Base-by-base conservation (phyloP, 2,888 invertebrate species). In the Agrotis exclamationis region DNA sequence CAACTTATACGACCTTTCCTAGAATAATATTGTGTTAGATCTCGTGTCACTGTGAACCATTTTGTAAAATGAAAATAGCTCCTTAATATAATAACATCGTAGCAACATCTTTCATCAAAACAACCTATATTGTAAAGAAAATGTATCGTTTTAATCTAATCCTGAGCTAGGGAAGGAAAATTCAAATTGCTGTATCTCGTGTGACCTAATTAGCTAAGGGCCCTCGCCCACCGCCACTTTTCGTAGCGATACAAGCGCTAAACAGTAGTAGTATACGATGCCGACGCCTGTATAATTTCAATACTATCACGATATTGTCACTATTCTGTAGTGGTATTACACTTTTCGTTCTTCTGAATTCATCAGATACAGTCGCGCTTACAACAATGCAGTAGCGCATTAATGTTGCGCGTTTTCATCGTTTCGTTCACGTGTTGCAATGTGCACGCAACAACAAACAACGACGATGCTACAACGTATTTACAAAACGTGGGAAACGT, bases 131-230 rank as follows among this genome's bases (percentile, higher is more conserved):
- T 48, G 6, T 28, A 9, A 48, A 60, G 56, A 76, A 73, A 64
- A 48, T 62, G 22, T 62, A 33, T 22, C 28, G 14, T 22, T 73
- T 44, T 57, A 65, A 72, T 65, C 28, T 64, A 53, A 79, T 44
- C 18, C 13, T 7, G 18, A 22, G 48, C 16, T 28, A 22, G 24
- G 50, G 13, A n/a, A 51, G 33, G 39, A 20, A 65, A 65, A 57
- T 65, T 65, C 44, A 62, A 73, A 65, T 51, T 56, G n/a, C 59
- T 11, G n/a, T 47, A 51, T 51, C 47, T 57, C 28, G 20, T 57
- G 51, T 16, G 74, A 79, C 60, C 58, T 77, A 70, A 70, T 65
- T 63, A 39, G 3, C 11, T 63, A 59, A 56, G 33, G 33, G 56
- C 18, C 1, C 33, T 56, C n/a, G n/a, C n/a, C n/a, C 39, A 56